Base-by-base conservation (phyloP, 2,113 vertebrate species). In the Pygoscelis adeliae region DNA sequence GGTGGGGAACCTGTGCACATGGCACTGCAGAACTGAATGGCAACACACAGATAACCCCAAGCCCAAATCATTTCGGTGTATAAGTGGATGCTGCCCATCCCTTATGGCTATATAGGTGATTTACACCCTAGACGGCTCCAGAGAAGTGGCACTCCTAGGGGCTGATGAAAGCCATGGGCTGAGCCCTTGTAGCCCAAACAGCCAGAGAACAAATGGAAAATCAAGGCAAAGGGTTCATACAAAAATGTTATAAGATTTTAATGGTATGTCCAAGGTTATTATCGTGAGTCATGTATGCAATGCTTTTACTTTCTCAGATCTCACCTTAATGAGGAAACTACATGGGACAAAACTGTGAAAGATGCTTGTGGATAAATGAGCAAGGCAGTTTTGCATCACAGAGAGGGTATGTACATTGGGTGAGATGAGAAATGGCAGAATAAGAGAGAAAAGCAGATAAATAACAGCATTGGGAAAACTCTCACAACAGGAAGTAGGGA, bases 51-150 rank as follows among this genome's bases (percentile, higher is more conserved):
- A 25, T 36, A 42, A 53, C 4, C 14, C 13, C 15, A 46, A 26
- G 1, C 3, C 6, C 30, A 70, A 71, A 79, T 4, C 2, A 11
- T 42, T 36, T 11, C 1, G 0, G 5, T 63, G 11, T 30, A n/a
- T 47, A 58, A 73, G 34, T 19, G 25, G 34, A 36, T 36, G 26
- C 53, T 83, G 21, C 15, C 10, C 34, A 62, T 5, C 5, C 8
- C 7, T 32, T 32, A 23, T 5, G 19, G 26, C 42, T 62, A 10
- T 15, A 50, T 3, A 61, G 9, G 34, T 29, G 61, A 52, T 71
- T 40, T 59, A 71, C 27, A 30, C 3, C 5, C 8, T 0, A 0
- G 21, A 0, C 5, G 29, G 3, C 15, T 77, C 47, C 1, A 1
- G 22, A 69, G 17, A 72, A 69, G 5, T 26, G 25, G 9, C 16